Base-by-base conservation (phyloP, 2,797 vertebrate genomes). In the Leptatherina wallacei region DNA sequence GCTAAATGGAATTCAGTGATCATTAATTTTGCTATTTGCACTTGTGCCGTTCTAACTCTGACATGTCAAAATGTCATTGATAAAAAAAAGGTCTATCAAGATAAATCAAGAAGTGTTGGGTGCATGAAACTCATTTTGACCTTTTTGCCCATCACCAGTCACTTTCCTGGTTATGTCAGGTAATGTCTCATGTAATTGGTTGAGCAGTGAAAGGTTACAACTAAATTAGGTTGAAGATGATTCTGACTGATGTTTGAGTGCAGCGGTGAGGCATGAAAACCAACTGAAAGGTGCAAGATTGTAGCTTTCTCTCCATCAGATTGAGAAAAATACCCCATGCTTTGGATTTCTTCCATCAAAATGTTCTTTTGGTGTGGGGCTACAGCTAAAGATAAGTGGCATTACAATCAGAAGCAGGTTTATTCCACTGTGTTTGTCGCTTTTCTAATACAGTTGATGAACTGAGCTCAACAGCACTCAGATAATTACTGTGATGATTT, bases 181-280 rank as follows among this genome's bases (percentile, higher is more conserved):
- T 52, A 35, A 60, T 9, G 52, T 73, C 33, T 68, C 27, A 24
- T 38, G 27, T 73, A 71, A 73, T 47, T 61, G 62, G 69, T 7
- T 24, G 51, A 57, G 61, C 60, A 22, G 59, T 35, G 59, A 68
- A 85, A 71, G 61, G 69, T 64, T 49, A 33, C 30, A 57, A 27
- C 51, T 36, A 40, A 55, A 55, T 66, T 32, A 55, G 68, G 59
- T 44, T 6, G 13, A 61, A 42, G 27, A 18, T 55, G 59, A 52
- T 20, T 16, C 16, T 40, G 33, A 49, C n/a, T 56, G 60, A 58
- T 20, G 38, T 13, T 56, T 4, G 24, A 69, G 40, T 30, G 55
- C 40, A 49, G 51, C 10, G 5, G 24, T 11, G 67, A 61, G n/a
- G 67, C 24, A 22, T 27, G 1, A 49, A 40, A 58, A 3, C 3